Evolutionary conservation across 2,888 invertebrate genomes (phyloP).

Genomic region (Sminthurinus aureus): DNA sequence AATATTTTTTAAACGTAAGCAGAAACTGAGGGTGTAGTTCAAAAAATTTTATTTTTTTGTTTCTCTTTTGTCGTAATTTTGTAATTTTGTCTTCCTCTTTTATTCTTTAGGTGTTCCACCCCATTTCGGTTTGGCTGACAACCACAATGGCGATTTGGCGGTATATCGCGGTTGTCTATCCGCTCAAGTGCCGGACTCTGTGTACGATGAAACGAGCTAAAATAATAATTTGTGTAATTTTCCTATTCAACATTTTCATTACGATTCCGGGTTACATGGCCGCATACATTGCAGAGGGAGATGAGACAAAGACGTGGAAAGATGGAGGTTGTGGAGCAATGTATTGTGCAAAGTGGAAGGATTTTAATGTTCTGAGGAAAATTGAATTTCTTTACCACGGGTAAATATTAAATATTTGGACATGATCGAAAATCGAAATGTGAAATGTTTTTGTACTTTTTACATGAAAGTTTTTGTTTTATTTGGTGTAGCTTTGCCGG

Average conservation of each 20-base stretch:
- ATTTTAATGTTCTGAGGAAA: neutral
- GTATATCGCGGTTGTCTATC: neutral
- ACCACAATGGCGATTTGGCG: neutral
- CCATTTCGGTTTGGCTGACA: neutral
- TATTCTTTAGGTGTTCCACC: neutral
- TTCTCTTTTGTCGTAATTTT: neutral
- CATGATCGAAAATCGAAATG: too few relatives aligned
- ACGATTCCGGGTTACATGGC: neutral
- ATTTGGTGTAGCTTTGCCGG: neutral
- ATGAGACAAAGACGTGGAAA: neutral
- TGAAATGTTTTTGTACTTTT: too few relatives aligned
- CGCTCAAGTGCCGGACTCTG: neutral
- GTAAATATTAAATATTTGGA: neutral
- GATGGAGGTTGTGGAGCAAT: neutral
- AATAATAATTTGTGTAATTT: neutral
- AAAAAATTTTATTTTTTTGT: neutral
- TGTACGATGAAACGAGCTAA: neutral
- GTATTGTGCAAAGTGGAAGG: neutral
- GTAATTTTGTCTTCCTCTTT: neutral
- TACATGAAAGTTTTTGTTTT: neutral
- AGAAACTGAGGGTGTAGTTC: neutral
- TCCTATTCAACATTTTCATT: slow-evolving; percentile 1
- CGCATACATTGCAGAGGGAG: neutral
- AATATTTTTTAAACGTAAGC: neutral
- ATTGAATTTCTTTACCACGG: neutral